These are phyloP conservation scores for Saccostrea cuccullata DNA, from an alignment of 1,140 invertebrate species.

Conservation along the genomic window DNA sequence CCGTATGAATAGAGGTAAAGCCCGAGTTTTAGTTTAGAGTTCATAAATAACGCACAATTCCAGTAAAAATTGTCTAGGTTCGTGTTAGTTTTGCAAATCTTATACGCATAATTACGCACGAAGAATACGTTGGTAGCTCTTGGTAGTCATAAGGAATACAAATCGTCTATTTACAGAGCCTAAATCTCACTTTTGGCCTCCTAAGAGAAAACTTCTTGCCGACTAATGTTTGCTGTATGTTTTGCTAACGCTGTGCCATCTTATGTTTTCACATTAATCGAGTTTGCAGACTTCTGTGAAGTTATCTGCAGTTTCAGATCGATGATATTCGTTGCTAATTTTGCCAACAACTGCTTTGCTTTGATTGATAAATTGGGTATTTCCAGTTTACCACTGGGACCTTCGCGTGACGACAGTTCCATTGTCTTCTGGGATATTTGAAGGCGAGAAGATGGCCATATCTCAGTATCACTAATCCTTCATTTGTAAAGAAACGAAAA, in stretches of 20 bases:
- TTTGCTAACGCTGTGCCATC: neutral
- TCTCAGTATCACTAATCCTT: neutral
- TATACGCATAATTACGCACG: neutral
- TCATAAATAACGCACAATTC: neutral
- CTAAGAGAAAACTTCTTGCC: neutral
- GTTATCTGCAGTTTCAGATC: neutral
- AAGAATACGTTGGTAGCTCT: neutral
- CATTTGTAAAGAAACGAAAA: constrained; percentile 6
- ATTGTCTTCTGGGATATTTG: neutral
- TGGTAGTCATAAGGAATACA: neutral
- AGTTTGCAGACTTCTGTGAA: neutral
- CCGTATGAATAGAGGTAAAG: too few species aligned
- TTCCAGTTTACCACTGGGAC: neutral
- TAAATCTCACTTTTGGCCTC: neutral
- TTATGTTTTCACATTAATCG: neutral
- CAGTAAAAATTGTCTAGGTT: neutral
- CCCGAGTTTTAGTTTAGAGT: neutral
- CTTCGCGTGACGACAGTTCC: neutral
- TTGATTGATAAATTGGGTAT: neutral
- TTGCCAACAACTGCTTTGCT: neutral
- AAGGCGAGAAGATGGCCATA: neutral
- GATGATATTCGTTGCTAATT: neutral
- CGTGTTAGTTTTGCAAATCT: neutral
- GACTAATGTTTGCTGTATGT: neutral
- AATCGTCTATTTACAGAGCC: neutral